Conservation (phyloP, 2,888 invertebrate genomes). For the Cheilosia grossa region DNA sequence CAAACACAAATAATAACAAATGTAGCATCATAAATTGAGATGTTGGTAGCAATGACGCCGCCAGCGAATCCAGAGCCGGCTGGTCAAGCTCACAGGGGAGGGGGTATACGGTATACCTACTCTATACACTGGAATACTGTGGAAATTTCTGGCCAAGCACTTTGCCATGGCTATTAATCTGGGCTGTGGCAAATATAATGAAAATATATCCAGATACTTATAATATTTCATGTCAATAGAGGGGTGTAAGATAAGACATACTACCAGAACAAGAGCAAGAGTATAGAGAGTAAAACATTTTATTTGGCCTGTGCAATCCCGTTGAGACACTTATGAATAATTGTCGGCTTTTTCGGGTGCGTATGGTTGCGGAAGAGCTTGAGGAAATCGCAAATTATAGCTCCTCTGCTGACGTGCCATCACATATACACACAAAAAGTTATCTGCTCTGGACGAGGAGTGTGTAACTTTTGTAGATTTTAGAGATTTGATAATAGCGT, state of each 20-base stretch:
- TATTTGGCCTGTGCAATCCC: conserved; percentile 29
- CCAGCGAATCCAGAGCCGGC: conserved; percentile 1
- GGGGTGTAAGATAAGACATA: not conserved
- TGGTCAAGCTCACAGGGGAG: conserved; percentile 23
- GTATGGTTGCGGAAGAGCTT: conserved; percentile 1
- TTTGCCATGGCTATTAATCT: conserved; percentile 34
- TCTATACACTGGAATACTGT: not conserved
- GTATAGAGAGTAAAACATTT: not conserved
- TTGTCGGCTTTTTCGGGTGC: conserved; percentile 29
- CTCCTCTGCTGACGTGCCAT: not conserved
- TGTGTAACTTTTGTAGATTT: conserved; percentile 24
- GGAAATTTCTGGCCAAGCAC: conserved; percentile 18
- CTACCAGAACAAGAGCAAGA: not conserved
- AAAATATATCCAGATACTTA: conserved; percentile 39
- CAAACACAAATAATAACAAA: conserved; percentile 19
- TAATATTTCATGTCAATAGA: conserved; percentile 46
- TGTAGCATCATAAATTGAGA: conserved; percentile 46
- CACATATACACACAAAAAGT: conserved; percentile 5
- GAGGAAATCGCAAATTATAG: conserved; percentile 30
- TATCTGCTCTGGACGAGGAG: conserved; percentile 8
- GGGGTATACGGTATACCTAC: not conserved
- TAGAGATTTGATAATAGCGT: conserved; percentile 36
- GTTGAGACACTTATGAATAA: conserved; percentile 47
- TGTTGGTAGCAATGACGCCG: not conserved
- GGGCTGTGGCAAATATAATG: conserved; percentile 36